Conservation (phyloP, 2,113 vertebrate genomes). For the Sclerurus mexicanus region DNA sequence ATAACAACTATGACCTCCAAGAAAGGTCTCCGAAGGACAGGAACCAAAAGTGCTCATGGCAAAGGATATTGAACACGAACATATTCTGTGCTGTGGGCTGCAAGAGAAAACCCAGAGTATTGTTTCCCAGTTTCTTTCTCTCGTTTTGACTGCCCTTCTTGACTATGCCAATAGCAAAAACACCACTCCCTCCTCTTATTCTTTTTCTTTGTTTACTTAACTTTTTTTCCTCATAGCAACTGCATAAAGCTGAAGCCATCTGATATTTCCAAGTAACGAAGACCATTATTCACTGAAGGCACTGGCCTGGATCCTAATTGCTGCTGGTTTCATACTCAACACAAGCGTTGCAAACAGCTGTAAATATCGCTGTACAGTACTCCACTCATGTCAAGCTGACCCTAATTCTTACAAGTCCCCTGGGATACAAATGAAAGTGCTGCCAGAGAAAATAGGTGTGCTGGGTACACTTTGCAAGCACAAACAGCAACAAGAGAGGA, state of each 20-base stretch:
- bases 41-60: not conserved
- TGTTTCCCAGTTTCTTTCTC: slow-evolving; percentile 19
- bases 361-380: slow-evolving; percentile 39
- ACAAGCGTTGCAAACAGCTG: slow-evolving; percentile 19
- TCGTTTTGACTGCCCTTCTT: slow-evolving; percentile 35
- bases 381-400: slow-evolving; percentile 42
- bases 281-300: slow-evolving; percentile 59
- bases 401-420: not conserved
- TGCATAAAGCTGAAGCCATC: slow-evolving; percentile 51
- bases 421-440: not conserved
- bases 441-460: slow-evolving; percentile 27
- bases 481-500: not conserved
- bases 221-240: slow-evolving; percentile 62
- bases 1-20: not conserved
- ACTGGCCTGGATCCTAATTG: slow-evolving; percentile 61
- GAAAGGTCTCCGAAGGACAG: not conserved
- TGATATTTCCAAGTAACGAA: slow-evolving; percentile 62
- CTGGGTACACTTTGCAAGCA: not conserved
- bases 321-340: slow-evolving; percentile 31
- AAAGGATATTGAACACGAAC: not conserved
- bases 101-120: slow-evolving; percentile 15
- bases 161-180: slow-evolving; percentile 24
- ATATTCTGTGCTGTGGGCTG: not conserved
- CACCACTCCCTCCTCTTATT: slow-evolving; percentile 62
- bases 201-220: slow-evolving; percentile 66